Evolutionary conservation across 2,797 vertebrate species (phyloP).

Genomic region (Hozukius guyotensis): DNA sequence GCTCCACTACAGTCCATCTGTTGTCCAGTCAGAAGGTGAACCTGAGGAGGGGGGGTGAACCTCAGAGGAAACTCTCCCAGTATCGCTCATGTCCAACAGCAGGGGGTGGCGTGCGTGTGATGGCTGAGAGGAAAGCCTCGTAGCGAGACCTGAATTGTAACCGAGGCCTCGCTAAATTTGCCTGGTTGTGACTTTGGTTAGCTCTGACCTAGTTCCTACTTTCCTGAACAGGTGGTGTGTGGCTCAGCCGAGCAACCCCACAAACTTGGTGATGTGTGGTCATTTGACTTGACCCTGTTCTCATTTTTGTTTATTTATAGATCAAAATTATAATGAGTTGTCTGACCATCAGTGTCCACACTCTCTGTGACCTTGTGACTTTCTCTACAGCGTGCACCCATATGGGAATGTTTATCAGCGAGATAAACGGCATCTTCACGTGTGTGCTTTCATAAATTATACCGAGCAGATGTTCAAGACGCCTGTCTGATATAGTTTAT

Average conservation of each 20-base stretch:
- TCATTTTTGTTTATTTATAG: slow-evolving; percentile 22
- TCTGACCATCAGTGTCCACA: background rate
- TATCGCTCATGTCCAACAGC: slow-evolving; percentile 75
- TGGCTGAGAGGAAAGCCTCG: slow-evolving; percentile 48
- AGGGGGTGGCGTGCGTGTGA: slow-evolving; percentile 61
- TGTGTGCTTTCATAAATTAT: slow-evolving; percentile 3
- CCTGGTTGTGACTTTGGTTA: slow-evolving; percentile 67
- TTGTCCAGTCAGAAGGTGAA: slow-evolving; percentile 80
- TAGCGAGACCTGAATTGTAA: slow-evolving; percentile 50
- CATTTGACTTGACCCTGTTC: slow-evolving; percentile 22
- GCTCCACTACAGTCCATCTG: slow-evolving; percentile 73
- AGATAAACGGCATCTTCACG: background rate
- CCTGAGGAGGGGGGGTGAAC: slow-evolving; percentile 33
- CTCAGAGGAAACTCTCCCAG: slow-evolving; percentile 62
- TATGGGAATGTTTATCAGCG: slow-evolving; percentile 13
- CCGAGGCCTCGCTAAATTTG: slow-evolving; percentile 47
- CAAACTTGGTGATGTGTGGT: slow-evolving; percentile 15
- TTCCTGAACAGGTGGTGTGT: slow-evolving; percentile 65
- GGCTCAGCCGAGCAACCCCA: slow-evolving; percentile 3
- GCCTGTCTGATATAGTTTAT: slow-evolving; percentile 55
- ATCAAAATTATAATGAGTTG: slow-evolving; percentile 12
- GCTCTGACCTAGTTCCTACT: slow-evolving; percentile 63
- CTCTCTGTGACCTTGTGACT: slow-evolving; percentile 20
- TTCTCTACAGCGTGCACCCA: background rate
- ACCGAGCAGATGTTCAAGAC: slow-evolving; percentile 37